These are phyloP conservation scores for Syrrhaptes paradoxus DNA, from an alignment of 2,113 vertebrate genomes.

Conservation along the genomic window DNA sequence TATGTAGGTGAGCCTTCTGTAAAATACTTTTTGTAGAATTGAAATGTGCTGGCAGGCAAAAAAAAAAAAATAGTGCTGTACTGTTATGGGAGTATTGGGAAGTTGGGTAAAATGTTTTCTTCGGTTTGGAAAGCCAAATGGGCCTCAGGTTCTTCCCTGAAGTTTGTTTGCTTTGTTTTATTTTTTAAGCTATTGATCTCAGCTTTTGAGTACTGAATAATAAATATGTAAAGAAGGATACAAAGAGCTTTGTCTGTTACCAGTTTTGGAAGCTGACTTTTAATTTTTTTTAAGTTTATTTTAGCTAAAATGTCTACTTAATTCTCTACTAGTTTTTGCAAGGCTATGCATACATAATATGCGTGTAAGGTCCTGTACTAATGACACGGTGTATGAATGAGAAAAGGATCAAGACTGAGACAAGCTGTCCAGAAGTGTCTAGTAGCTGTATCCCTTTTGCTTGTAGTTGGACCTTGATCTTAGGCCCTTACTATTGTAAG, in stretches of 20 bases:
- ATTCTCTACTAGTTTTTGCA: background rate
- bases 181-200: background rate
- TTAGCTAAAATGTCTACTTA: background rate
- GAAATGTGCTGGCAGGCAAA: background rate
- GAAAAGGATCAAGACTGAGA: background rate
- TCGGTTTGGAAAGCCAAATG: background rate
- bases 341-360: fast-evolving
- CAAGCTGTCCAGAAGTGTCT: background rate
- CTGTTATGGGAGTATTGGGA: background rate
- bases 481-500: background rate
- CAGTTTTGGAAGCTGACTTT: background rate
- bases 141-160: background rate
- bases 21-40: background rate
- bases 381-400: background rate
- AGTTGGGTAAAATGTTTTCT: background rate
- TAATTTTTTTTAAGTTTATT: background rate
- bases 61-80: background rate
- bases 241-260: background rate
- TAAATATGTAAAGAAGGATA: background rate
- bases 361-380: background rate
- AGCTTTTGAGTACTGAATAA: background rate
- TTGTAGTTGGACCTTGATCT: background rate
- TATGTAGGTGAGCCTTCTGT: constrained; percentile 14
- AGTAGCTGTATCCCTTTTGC: background rate
- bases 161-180: background rate